Evolutionary conservation across 2,113 vertebrate genomes (phyloP).

Genomic region (Circaetus cinerascens): DNA sequence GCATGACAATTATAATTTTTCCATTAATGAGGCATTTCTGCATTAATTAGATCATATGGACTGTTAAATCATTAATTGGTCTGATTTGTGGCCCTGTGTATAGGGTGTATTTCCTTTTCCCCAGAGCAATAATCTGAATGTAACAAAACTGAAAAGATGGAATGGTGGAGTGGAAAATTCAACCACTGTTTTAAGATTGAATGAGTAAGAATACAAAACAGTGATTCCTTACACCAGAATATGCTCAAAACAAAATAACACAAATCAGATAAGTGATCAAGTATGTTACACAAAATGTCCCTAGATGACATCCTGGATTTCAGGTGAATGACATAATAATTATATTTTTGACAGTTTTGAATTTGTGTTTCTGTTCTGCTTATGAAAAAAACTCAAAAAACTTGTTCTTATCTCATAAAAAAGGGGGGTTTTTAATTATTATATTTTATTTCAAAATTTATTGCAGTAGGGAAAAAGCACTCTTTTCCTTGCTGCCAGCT

Average conservation of each 20-base stretch:
- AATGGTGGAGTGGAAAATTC: background rate
- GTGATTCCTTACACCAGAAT: background rate
- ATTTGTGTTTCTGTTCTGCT: background rate
- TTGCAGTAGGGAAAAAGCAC: background rate
- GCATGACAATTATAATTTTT: background rate
- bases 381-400: background rate
- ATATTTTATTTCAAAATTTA: background rate
- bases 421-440: accelerated
- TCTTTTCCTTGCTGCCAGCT: background rate
- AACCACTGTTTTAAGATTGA: background rate
- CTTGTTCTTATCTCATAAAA: background rate
- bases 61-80: background rate
- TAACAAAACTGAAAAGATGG: background rate
- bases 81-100: background rate
- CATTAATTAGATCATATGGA: background rate
- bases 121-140: background rate
- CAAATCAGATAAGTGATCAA: background rate
- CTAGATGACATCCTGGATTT: background rate
- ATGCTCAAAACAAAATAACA: background rate
- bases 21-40: background rate
- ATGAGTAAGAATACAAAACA: background rate
- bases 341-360: background rate
- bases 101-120: background rate
- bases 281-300: background rate
- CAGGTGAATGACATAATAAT: background rate